phyloP scores from a whole-genome alignment of 2,888 invertebrate genomes.

The Vesta saturnalis region DNA sequence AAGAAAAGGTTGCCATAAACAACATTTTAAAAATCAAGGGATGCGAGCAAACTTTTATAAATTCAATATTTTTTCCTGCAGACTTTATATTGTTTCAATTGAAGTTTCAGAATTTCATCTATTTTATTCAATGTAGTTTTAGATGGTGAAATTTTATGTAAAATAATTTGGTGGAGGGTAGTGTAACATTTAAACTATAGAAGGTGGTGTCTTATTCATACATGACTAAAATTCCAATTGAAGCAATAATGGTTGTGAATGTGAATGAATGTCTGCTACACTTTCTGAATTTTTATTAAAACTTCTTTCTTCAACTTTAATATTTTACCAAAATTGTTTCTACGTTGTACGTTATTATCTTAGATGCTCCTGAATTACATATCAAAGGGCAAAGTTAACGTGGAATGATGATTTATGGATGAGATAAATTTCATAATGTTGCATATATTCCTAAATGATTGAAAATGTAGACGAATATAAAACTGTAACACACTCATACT shows the following conservation, averaged over 20 bases:
- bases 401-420: too few species aligned
- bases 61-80: slow-evolving; percentile 13
- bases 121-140: background rate
- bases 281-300: slow-evolving; percentile 7
- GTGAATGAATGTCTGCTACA: background rate
- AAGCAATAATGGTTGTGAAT: slow-evolving; percentile 8
- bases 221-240: slow-evolving; percentile 8
- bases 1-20: slow-evolving; percentile 15
- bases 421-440: too few species aligned
- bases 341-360: background rate
- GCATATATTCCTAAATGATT: too few species aligned
- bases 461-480: too few species aligned
- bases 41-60: slow-evolving; percentile 19
- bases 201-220: background rate
- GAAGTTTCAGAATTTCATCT: background rate
- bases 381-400: background rate
- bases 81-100: background rate
- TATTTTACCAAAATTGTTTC: slow-evolving; percentile 13
- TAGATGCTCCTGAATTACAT: background rate
- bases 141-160: too few species aligned
- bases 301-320: background rate
- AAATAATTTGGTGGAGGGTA: background rate
- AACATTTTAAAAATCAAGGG: too few species aligned
- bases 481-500: too few species aligned
- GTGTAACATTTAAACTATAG: background rate